Evolutionary conservation across 2,888 invertebrate genomes (phyloP).

Genomic region (Odontomyia ornata): DNA sequence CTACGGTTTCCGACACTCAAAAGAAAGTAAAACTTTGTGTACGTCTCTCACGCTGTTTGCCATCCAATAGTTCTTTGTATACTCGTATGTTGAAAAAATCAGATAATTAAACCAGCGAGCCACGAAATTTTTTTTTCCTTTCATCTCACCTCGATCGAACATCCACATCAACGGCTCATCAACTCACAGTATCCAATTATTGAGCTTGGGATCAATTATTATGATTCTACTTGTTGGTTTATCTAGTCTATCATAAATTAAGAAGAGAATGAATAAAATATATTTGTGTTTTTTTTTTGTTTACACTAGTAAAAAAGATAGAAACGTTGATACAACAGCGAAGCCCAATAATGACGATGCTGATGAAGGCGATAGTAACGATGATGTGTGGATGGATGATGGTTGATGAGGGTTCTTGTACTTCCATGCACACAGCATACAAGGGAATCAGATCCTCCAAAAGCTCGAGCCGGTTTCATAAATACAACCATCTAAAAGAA

Average conservation of each 20-base stretch:
- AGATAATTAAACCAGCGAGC: too few species aligned
- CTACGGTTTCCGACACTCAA: too few species aligned
- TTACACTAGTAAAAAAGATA: neutral
- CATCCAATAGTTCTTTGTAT: too few species aligned
- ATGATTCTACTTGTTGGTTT: slow-evolving; percentile 2
- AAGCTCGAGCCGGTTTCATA: slow-evolving; percentile 19
- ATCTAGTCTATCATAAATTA: slow-evolving; percentile 12
- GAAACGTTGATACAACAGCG: neutral
- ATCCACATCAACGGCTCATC: too few species aligned
- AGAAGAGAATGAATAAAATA: slow-evolving; percentile 19
- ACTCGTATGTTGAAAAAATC: too few species aligned
- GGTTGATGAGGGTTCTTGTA: neutral
- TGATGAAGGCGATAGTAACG: neutral
- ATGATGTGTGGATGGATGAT: neutral
- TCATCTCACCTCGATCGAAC: too few species aligned
- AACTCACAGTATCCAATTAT: neutral
- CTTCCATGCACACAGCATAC: neutral
- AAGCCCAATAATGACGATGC: neutral
- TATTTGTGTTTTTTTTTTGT: neutral
- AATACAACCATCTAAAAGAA: neutral
- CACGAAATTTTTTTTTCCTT: too few species aligned
- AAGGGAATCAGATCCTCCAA: slow-evolving; percentile 3
- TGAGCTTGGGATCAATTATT: neutral
- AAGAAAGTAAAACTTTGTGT: too few species aligned
- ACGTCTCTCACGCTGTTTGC: too few species aligned